These are phyloP conservation scores for Drosophila maculinotata DNA, from an alignment of 2,888 invertebrate genomes.

Conservation along the genomic window DNA sequence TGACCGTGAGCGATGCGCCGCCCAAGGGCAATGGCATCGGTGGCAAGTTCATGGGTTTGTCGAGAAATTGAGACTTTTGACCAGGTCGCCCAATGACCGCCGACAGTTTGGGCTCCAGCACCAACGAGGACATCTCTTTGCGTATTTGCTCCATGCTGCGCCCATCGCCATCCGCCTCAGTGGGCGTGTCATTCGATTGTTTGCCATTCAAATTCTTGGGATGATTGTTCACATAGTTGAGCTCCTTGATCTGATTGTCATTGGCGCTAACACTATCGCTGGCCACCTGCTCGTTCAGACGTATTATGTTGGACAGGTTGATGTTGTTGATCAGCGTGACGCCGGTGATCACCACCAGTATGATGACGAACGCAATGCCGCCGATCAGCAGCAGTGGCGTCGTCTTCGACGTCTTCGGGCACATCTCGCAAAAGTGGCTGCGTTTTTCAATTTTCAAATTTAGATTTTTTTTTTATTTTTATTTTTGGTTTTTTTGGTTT, in stretches of 20 bases:
- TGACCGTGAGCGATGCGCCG: slow-evolving; percentile 18
- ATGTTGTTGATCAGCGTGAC: slow-evolving; percentile 85
- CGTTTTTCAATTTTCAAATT: background rate
- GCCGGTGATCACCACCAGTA: slow-evolving; percentile 86
- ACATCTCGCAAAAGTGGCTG: slow-evolving; percentile 72
- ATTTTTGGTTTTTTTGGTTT: background rate
- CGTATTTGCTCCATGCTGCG: slow-evolving; percentile 54
- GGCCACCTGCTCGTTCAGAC: slow-evolving; percentile 84
- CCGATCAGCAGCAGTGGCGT: slow-evolving; percentile 83
- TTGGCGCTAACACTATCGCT: slow-evolving; percentile 83
- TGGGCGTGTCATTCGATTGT: slow-evolving; percentile 27
- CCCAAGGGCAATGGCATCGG: slow-evolving; percentile 47
- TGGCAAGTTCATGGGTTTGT: background rate
- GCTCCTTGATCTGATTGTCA: slow-evolving; percentile 78
- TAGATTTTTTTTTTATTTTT: slow-evolving; percentile 8
- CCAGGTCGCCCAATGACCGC: slow-evolving; percentile 57
- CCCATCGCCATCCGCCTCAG: slow-evolving; percentile 36
- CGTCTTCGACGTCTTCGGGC: slow-evolving; percentile 83
- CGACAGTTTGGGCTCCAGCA: slow-evolving; percentile 42
- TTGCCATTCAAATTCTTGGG: slow-evolving; percentile 79
- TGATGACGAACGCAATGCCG: slow-evolving; percentile 85
- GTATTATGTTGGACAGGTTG: slow-evolving; percentile 83
- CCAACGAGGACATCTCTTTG: slow-evolving; percentile 52
- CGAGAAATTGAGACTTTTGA: slow-evolving; percentile 23
- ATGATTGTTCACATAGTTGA: slow-evolving; percentile 83